Evolutionary conservation across 2,113 vertebrate species (phyloP), one percentile per base, ranked within the genome.

Genomic region (Caracal caracal): DNA sequence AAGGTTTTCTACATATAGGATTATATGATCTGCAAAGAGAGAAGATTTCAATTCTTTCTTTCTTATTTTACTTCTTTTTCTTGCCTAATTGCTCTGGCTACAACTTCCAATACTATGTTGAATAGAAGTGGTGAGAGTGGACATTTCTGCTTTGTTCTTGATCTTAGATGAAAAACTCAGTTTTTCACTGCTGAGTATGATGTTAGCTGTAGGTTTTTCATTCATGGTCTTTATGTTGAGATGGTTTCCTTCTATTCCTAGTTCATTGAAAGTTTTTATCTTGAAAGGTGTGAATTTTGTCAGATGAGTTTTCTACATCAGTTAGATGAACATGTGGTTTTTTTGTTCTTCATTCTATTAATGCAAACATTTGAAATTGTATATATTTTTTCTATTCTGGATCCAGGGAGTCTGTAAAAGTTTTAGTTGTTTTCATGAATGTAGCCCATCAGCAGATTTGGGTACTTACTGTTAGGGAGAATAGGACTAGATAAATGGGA

Each of bases 351-450:
- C 20, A 43, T 94, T 76, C 15, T 83, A 20, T n/a, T 94, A 61
- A 83, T 88, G n/a, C 53, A 83, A 15, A 11, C 43, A 87, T 71
- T 65, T 71, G 30, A 78, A 88, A 10, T 81, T 68, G 92, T 89
- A 49, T 68, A 47, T 35, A 22, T 75, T 95, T 88, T 19, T 86
- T 81, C 33, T 85, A 20, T 88, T 76, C 24, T 81, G 22, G 47
- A 53, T 1, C 3, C 28, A 61, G 0, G 49, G 11, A 47, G 24
- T 81, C 65, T 63, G 80, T 85, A 71, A 79, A 89, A 35, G 24
- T 93, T 95, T 51, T 73, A 82, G 7, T 43, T 92, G 51, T 90
- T 87, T 93, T 78, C 13, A 59, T 78, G 22, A 86, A 16, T 87
- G 26, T 49, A 19, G 15, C 5, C 11, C 51, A 75, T 76, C 9